phyloP scores from a whole-genome alignment of 2,888 invertebrate genomes.

The Ariolimax columbianus region DNA sequence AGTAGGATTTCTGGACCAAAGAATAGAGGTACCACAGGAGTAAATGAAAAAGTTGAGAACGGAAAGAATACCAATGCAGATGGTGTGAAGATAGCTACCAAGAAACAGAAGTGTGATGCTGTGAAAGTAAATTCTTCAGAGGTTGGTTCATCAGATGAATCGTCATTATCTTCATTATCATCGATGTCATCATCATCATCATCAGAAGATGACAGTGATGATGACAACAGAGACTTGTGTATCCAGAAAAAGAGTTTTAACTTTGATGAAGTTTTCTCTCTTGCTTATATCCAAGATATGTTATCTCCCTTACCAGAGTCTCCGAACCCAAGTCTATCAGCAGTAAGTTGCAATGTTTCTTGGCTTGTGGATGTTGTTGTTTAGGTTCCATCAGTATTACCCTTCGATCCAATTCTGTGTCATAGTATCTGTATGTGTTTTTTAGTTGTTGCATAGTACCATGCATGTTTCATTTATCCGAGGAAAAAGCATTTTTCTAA shows the following conservation, averaged over 20 bases:
- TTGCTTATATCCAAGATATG: conserved; percentile 11
- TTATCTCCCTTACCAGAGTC: conserved; percentile 17
- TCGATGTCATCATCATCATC: conserved; percentile 28
- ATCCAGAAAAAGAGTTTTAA: not conserved
- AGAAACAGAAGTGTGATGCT: not conserved
- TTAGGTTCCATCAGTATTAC: not conserved
- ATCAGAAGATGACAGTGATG: conserved; percentile 4
- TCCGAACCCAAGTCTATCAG: not conserved
- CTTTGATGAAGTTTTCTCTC: not conserved
- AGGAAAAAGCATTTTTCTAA: no score
- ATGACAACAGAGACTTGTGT: no score
- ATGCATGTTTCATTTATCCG: no score
- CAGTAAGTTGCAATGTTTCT: not conserved
- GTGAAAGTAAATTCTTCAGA: not conserved
- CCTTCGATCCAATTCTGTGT: no score
- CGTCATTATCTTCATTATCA: conserved; percentile 10
- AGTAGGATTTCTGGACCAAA: not conserved
- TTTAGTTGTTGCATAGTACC: no score
- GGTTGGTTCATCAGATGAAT: not conserved
- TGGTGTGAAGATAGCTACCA: no score
- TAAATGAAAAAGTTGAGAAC: not conserved
- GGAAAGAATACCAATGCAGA: not conserved
- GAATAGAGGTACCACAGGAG: not conserved
- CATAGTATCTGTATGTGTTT: no score
- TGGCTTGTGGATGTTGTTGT: not conserved